Base-by-base conservation (phyloP, 1,140 invertebrate genomes). In the Pteromalus puparum region DNA sequence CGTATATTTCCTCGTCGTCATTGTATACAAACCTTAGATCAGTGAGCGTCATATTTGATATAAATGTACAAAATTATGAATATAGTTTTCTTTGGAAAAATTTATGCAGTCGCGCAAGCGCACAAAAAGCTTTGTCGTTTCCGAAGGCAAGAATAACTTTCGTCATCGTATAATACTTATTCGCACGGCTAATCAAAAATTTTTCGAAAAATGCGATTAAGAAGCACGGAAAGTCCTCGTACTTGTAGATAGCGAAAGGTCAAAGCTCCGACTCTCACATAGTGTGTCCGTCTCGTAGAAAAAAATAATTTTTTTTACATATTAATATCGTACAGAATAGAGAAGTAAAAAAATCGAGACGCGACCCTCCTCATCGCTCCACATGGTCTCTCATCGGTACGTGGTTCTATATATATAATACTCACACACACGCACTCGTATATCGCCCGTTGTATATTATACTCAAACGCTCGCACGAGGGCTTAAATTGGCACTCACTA, bases 401-500 rank as follows among this genome's bases (percentile, higher is more conserved):
- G 4, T 13, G 6, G 28, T 38, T 34, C 15, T 13, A n/a, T 70
- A n/a, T 70, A 70, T 70, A 13, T 30, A 70, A 74, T 74, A 74
- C 21, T 42, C 72, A 2, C 70, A 18, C 30, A 26, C 26, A 68
- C 21, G 68, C 30, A 68, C 15, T n/a, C n/a, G n/a, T n/a, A n/a
- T 13, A 5, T 30, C 70, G 70, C 28, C 21, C 70, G 24, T 15
- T 28, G 13, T 72, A 73, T 34, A n/a, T n/a, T n/a, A 34, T 34
- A 34, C 30, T 34, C 30, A 34, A 34, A 74, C 34, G 34, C 34
- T 15, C 12, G 30, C 30, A 18, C 6, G 30, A 28, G 67, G 72
- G 34, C 18, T 61, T 61, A 42, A 73, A 73, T 74, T 70, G 67
- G 67, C 72, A 74, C 34, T 74, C 30, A 18, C 67, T 70, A 70